Conservation (phyloP, 2,113 vertebrate species). For the Phalacrocorax carbo region DNA sequence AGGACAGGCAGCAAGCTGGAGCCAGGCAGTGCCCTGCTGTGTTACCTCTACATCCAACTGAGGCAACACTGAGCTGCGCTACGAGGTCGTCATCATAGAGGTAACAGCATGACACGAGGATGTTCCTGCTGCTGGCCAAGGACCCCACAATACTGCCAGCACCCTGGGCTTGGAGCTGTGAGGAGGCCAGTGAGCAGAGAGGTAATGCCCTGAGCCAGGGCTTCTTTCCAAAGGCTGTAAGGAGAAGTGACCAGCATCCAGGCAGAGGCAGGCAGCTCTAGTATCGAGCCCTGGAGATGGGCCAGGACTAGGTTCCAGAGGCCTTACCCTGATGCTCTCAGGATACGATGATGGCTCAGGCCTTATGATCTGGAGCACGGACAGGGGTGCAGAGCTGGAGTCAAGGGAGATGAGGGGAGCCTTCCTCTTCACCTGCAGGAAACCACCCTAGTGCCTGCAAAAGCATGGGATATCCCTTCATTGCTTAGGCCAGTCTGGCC, state of each 20-base stretch:
- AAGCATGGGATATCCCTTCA: background rate
- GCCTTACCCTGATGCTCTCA: background rate
- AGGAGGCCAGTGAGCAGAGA: background rate
- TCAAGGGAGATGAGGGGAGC: background rate
- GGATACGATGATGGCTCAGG: background rate
- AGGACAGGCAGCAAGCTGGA: background rate
- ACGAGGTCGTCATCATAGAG: background rate
- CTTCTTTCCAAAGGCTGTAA: background rate
- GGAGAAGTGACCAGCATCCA: background rate
- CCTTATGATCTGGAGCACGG: background rate
- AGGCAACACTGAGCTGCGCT: background rate
- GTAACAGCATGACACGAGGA: accelerated
- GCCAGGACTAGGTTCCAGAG: background rate
- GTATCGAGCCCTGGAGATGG: background rate
- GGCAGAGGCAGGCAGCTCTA: accelerated
- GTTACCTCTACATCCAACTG: background rate
- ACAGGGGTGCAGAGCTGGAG: background rate
- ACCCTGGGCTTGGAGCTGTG: background rate
- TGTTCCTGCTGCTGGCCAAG: background rate
- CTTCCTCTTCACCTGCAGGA: constrained; percentile 14
- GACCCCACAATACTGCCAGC: background rate
- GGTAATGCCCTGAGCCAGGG: background rate
- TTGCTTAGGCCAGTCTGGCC: background rate
- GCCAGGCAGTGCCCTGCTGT: background rate
- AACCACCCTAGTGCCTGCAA: background rate